These are phyloP conservation scores for Sminthurides bifidus DNA, from an alignment of 1,140 invertebrate genomes.

Conservation along the genomic window DNA sequence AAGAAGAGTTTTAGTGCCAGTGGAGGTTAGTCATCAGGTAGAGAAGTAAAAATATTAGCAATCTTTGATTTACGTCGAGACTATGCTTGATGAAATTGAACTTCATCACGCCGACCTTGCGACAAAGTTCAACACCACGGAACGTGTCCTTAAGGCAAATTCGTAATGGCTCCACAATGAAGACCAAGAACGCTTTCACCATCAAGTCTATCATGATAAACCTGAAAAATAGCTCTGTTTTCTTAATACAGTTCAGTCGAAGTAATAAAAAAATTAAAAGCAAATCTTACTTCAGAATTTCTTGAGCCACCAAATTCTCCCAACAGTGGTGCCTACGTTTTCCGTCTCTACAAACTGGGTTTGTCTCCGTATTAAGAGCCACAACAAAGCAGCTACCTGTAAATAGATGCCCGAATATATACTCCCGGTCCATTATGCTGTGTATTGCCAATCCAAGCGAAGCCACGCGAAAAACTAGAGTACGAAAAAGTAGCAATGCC, in stretches of 20 bases:
- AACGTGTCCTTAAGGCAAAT: background rate
- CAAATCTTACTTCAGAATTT: background rate
- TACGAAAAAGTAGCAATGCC: background rate
- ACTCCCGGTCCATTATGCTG: background rate
- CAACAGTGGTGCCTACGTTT: background rate
- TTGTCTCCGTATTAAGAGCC: background rate
- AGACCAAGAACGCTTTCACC: background rate
- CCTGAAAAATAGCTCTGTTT: background rate
- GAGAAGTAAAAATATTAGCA: background rate
- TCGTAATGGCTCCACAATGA: background rate
- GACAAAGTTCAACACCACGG: background rate
- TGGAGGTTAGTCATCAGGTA: background rate
- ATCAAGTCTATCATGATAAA: background rate
- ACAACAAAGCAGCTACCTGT: no score
- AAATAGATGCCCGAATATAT: background rate
- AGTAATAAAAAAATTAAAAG: background rate
- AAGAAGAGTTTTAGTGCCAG: background rate
- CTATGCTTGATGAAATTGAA: background rate
- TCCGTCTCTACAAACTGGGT: background rate
- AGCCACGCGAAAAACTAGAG: background rate
- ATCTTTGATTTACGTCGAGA: background rate
- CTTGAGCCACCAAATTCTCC: background rate
- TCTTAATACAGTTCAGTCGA: background rate
- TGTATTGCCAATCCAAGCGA: background rate
- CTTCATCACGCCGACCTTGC: background rate